A percentile compares a stretch with the other conserved stretches of the same genome.
Evolutionary conservation across 2,113 vertebrate genomes (phyloP).

Genomic region (Cebus imitator): DNA sequence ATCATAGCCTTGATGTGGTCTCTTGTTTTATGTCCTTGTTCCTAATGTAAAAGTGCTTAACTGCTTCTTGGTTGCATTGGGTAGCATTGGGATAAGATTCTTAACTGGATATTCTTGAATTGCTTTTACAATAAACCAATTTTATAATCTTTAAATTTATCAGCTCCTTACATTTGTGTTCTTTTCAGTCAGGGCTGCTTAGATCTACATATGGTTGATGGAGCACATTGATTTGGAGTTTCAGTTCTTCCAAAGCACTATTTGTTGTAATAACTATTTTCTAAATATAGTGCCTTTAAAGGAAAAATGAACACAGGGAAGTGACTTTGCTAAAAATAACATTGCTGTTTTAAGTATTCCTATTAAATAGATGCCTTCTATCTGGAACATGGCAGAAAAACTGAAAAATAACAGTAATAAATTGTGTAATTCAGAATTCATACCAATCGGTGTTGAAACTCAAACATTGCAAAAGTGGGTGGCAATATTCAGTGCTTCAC

Average conservation of each 20-base stretch:
- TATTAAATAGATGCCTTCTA: slow-evolving; percentile 68
- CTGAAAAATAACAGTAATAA: slow-evolving; percentile 66
- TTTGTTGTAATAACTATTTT: slow-evolving; percentile 78
- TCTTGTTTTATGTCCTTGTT: slow-evolving; percentile 75
- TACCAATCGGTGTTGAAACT: slow-evolving; percentile 89
- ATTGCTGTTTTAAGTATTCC: slow-evolving; percentile 51
- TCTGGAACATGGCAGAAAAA: slow-evolving; percentile 55
- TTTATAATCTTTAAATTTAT: slow-evolving; percentile 82
- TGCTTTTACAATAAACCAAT: slow-evolving; percentile 84
- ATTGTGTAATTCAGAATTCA: slow-evolving; percentile 68
- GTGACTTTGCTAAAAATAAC: not conserved
- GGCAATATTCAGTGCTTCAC: slow-evolving; percentile 69
- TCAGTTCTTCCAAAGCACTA: slow-evolving; percentile 73
- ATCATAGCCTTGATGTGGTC: slow-evolving; percentile 77
- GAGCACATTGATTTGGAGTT: slow-evolving; percentile 71
- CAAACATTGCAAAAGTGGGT: slow-evolving; percentile 86
- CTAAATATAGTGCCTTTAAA: slow-evolving; percentile 56
- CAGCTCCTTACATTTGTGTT: slow-evolving; percentile 83
- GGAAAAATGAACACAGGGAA: not conserved
- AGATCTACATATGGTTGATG: slow-evolving; percentile 75
- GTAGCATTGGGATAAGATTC: slow-evolving; percentile 82
- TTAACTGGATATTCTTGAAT: slow-evolving; percentile 88
- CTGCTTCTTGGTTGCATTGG: slow-evolving; percentile 79
- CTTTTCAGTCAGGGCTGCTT: slow-evolving; percentile 75
- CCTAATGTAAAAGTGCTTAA: slow-evolving; percentile 80